Conservation (phyloP, 2,888 invertebrate genomes). For the Heterodera filipjevi region DNA sequence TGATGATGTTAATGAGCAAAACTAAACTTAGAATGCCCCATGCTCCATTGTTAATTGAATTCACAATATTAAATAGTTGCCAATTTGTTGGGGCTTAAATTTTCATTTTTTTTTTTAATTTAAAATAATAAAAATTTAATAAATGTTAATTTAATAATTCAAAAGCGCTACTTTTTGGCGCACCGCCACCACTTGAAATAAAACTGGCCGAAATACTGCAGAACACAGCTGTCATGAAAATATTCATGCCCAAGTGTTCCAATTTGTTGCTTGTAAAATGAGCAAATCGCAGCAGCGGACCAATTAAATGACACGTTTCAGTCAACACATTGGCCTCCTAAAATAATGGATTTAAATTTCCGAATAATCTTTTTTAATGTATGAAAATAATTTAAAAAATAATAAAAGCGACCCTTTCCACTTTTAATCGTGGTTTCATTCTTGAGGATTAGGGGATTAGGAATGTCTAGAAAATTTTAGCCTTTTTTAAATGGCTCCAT, state of each 20-base stretch:
- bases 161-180: not conserved
- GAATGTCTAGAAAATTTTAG: too few species aligned
- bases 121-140: not conserved
- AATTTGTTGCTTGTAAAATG: slow-evolving; percentile 15
- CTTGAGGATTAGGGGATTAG: too few species aligned
- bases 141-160: not conserved
- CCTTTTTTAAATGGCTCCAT: too few species aligned
- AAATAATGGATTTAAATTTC: not conserved
- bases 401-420: too few species aligned
- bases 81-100: not conserved
- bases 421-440: too few species aligned
- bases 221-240: slow-evolving; percentile 20
- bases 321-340: slow-evolving; percentile 11
- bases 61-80: slow-evolving; percentile 2
- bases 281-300: slow-evolving; percentile 10
- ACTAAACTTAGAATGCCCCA: slow-evolving; percentile 20
- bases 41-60: slow-evolving; percentile 9
- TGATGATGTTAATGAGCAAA: slow-evolving; percentile 15
- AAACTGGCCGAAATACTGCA: slow-evolving; percentile 24
- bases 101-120: not conserved
- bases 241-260: slow-evolving; percentile 4
- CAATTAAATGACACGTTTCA: not conserved
- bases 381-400: not conserved
- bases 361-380: not conserved
- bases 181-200: slow-evolving; percentile 20